Percentiles rank a stretch among this genome's conserved stretches.
Evolutionary conservation across 1,140 invertebrate species (phyloP).

Genomic region (Lepidurus apus): DNA sequence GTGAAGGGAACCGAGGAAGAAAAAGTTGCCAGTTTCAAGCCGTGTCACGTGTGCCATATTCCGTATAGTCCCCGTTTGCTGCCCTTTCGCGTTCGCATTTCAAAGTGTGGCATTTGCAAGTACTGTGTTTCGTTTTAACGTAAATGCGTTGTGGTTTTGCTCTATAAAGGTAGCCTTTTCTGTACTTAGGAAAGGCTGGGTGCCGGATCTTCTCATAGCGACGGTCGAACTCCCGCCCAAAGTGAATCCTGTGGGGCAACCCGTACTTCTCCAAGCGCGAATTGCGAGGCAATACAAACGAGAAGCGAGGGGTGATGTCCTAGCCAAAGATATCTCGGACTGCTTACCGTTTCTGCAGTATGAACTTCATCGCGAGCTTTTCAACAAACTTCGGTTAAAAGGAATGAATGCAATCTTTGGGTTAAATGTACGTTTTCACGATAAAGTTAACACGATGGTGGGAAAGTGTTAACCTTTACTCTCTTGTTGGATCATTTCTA

Average conservation of each 20-base stretch:
- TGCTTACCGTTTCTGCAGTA: slow-evolving; percentile 91
- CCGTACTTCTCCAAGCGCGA: slow-evolving; percentile 69
- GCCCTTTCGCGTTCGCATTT: slow-evolving; percentile 62
- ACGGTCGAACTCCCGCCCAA: slow-evolving; percentile 78
- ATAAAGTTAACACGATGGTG: slow-evolving; percentile 29
- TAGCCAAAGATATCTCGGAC: slow-evolving; percentile 90
- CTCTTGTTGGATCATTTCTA: slow-evolving; percentile 37
- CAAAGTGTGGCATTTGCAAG: slow-evolving; percentile 64
- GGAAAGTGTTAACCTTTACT: background rate
- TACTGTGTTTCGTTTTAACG: slow-evolving; percentile 43
- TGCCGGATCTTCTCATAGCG: slow-evolving; percentile 83
- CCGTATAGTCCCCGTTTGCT: slow-evolving; percentile 66
- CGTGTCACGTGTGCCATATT: slow-evolving; percentile 66
- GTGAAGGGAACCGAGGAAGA: slow-evolving; percentile 31
- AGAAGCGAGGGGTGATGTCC: slow-evolving; percentile 67
- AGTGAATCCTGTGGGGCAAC: slow-evolving; percentile 65
- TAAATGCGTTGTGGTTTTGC: background rate
- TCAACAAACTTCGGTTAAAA: slow-evolving; percentile 86
- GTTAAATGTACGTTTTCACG: slow-evolving; percentile 53
- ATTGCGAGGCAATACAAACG: slow-evolving; percentile 74
- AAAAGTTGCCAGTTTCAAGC: slow-evolving; percentile 28
- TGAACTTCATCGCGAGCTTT: slow-evolving; percentile 82
- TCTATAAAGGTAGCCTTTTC: slow-evolving; percentile 25
- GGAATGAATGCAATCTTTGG: slow-evolving; percentile 92
- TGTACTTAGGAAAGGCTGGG: slow-evolving; percentile 60